Evolutionary conservation across 2,113 vertebrate species (phyloP).

Genomic region (Cyprinodon brontotheroides): DNA sequence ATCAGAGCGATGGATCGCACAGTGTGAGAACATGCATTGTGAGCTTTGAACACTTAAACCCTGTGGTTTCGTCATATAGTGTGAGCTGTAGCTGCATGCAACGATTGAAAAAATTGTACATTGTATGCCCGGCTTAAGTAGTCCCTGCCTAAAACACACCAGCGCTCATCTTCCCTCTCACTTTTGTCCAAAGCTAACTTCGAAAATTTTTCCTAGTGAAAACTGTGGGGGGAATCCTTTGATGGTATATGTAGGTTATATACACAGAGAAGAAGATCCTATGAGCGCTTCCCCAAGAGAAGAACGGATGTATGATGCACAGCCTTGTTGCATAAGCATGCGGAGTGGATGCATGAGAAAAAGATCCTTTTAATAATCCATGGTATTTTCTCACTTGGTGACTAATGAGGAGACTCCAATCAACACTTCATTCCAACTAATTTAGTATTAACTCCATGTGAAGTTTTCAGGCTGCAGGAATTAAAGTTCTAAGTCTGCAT

Average conservation of each 20-base stretch:
- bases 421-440: slow-evolving; percentile 32
- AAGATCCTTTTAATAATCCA: slow-evolving; percentile 66
- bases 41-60: no score
- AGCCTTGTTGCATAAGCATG: slow-evolving; percentile 68
- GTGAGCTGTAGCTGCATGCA: no score
- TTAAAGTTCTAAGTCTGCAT: not conserved
- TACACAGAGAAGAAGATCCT: slow-evolving; percentile 75
- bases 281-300: slow-evolving; percentile 72
- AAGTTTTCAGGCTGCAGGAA: not conserved
- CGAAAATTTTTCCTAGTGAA: slow-evolving; percentile 57
- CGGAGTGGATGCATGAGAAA: slow-evolving; percentile 56
- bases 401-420: slow-evolving; percentile 48
- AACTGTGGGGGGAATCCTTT: slow-evolving; percentile 66
- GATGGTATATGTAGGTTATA: slow-evolving; percentile 81
- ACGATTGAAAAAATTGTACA: no score
- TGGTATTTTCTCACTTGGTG: slow-evolving; percentile 65
- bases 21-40: no score
- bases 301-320: slow-evolving; percentile 67
- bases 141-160: slow-evolving; percentile 40
- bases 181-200: slow-evolving; percentile 37
- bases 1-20: no score
- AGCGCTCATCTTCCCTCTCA: slow-evolving; percentile 47
- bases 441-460: slow-evolving; percentile 12
- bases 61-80: no score
- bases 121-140: slow-evolving; percentile 24